These are phyloP conservation scores for Reticulitermes lucifugus DNA, from an alignment of 2,888 invertebrate genomes.

Conservation along the genomic window DNA sequence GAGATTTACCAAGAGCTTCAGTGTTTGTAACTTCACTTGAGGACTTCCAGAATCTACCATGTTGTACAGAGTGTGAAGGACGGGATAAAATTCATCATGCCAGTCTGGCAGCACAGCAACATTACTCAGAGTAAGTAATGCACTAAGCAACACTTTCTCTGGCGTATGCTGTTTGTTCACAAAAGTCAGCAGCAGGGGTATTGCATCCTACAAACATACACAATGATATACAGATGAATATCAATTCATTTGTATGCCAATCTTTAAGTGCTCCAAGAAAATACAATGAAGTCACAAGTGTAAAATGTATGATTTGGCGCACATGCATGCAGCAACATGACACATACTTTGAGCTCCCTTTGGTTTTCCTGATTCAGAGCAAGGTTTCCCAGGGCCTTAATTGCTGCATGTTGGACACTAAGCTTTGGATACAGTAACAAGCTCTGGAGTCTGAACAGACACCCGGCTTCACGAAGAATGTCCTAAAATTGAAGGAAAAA, in stretches of 20 bases:
- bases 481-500: slow-evolving; percentile 61
- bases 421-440: slow-evolving; percentile 62
- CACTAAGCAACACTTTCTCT: slow-evolving; percentile 63
- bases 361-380: slow-evolving; percentile 67
- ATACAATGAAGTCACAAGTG: too few relatives aligned
- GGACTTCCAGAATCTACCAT: slow-evolving; percentile 63
- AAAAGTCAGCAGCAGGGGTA: slow-evolving; percentile 64
- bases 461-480: slow-evolving; percentile 66
- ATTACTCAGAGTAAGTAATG: slow-evolving; percentile 68
- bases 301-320: too few relatives aligned
- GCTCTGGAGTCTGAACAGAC: slow-evolving; percentile 63
- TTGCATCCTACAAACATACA: slow-evolving; percentile 61
- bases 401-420: slow-evolving; percentile 62
- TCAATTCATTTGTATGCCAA: too few relatives aligned
- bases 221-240: too few relatives aligned
- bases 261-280: too few relatives aligned
- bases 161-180: slow-evolving; percentile 60
- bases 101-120: slow-evolving; percentile 65
- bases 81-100: slow-evolving; percentile 65
- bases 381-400: slow-evolving; percentile 67
- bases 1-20: slow-evolving; percentile 70
- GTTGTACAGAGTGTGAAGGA: slow-evolving; percentile 64
- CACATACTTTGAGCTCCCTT: slow-evolving; percentile 64
- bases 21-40: slow-evolving; percentile 65
- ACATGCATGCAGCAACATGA: too few relatives aligned